Evolutionary conservation across 2,113 vertebrate genomes (phyloP).

Genomic region (Prionailurus viverrinus): DNA sequence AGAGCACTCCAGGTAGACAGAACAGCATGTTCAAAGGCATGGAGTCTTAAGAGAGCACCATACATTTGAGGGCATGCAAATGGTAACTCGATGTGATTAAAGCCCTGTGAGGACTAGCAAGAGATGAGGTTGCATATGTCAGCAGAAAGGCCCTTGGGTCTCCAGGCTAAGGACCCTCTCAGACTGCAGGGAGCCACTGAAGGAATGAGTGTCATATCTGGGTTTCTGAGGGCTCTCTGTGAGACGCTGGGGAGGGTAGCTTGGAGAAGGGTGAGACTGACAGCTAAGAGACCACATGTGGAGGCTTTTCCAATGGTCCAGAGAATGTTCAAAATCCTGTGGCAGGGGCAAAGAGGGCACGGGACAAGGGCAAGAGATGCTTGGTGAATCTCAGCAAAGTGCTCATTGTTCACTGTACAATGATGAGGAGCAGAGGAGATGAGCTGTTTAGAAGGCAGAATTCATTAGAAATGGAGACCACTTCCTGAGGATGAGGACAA

Average conservation of each 20-base stretch:
- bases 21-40: background rate
- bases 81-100: background rate
- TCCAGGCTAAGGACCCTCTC: background rate
- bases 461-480: background rate
- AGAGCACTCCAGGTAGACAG: background rate
- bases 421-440: background rate
- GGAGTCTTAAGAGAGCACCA: background rate
- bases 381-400: constrained; percentile 3
- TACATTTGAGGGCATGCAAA: background rate
- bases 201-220: constrained; percentile 3
- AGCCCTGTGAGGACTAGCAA: background rate
- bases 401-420: constrained; percentile 27
- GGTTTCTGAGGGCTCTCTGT: constrained; percentile 28
- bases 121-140: background rate
- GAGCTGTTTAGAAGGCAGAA: background rate
- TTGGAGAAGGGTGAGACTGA: background rate
- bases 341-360: background rate
- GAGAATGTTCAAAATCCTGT: constrained; percentile 2
- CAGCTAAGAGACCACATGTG: background rate
- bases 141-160: background rate
- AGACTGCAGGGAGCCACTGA: background rate
- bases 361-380: background rate
- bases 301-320: background rate
- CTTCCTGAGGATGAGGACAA: background rate
- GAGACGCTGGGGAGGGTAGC: background rate